phyloP scores from a whole-genome alignment of 2,797 vertebrate species.

The Melanotaenia parkinsoni region DNA sequence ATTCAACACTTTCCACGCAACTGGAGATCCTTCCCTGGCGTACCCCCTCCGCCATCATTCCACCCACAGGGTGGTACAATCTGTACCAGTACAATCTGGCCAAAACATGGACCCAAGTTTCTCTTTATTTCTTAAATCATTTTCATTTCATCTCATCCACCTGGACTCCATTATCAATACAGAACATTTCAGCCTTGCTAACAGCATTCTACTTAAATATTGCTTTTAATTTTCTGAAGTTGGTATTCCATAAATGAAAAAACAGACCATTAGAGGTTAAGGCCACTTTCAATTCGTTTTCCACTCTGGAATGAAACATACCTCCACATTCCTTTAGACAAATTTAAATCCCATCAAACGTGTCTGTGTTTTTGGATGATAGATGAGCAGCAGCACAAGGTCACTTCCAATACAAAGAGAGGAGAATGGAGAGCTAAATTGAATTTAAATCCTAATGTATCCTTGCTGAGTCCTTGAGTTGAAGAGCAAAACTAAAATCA shows the following conservation, averaged over 20 bases:
- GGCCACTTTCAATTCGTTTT: slow-evolving; percentile 13
- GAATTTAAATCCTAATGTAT: slow-evolving; percentile 31
- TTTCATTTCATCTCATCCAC: background rate
- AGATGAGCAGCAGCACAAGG: slow-evolving; percentile 47
- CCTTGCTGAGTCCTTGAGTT: slow-evolving; percentile 9
- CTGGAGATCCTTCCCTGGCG: too few relatives aligned
- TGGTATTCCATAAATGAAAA: background rate
- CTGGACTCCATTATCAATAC: background rate
- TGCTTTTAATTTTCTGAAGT: background rate
- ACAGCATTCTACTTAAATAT: background rate
- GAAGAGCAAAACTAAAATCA: slow-evolving; percentile 6
- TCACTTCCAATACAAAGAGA: slow-evolving; percentile 32
- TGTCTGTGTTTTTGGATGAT: slow-evolving; percentile 40
- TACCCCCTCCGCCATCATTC: too few relatives aligned
- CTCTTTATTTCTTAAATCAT: too few relatives aligned
- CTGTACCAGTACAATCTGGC: too few relatives aligned
- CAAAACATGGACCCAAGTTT: too few relatives aligned
- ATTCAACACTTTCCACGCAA: too few relatives aligned
- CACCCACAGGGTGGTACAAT: too few relatives aligned
- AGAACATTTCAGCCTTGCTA: background rate
- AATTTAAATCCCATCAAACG: slow-evolving; percentile 7
- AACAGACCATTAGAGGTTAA: background rate
- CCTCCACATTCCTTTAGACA: slow-evolving; percentile 18
- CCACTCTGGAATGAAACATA: slow-evolving; percentile 17
- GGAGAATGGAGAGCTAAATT: slow-evolving; percentile 18